A percentile compares a stretch with the other conserved stretches of the same genome.
Conservation (phyloP, 2,797 vertebrate genomes). For the Sebastes taczanowskii region DNA sequence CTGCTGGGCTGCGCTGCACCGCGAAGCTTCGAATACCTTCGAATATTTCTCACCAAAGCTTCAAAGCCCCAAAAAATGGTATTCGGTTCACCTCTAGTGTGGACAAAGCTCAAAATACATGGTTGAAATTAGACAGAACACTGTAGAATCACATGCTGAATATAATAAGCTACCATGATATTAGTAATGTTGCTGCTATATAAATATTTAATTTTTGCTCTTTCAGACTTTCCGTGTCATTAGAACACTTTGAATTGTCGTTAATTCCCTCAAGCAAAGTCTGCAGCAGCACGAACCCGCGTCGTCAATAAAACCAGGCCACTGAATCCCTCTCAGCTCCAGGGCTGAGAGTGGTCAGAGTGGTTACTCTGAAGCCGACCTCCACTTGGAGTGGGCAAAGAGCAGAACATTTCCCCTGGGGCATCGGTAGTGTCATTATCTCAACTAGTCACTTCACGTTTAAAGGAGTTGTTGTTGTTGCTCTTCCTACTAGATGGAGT, state of each 20-base stretch:
- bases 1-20: too few relatives aligned
- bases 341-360: neutral
- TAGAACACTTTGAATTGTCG: neutral
- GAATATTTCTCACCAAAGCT: too few relatives aligned
- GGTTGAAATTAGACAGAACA: neutral
- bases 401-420: neutral
- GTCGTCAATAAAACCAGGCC: slow-evolving; percentile 35
- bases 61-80: too few relatives aligned
- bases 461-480: neutral
- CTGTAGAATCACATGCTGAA: neutral
- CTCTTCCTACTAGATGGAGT: slow-evolving; percentile 87
- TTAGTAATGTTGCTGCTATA: neutral
- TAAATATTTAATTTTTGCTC: neutral
- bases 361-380: neutral
- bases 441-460: neutral
- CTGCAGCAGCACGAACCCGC: neutral
- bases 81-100: too few relatives aligned
- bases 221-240: neutral
- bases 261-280: slow-evolving; percentile 28
- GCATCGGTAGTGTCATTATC: neutral
- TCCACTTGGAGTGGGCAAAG: slow-evolving; percentile 11
- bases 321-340: slow-evolving; percentile 13
- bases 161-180: neutral
- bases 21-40: too few relatives aligned
- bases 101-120: neutral